Evolutionary conservation across 1,140 invertebrate species (phyloP).

Genomic region (Drosophila malerkotliana): DNA sequence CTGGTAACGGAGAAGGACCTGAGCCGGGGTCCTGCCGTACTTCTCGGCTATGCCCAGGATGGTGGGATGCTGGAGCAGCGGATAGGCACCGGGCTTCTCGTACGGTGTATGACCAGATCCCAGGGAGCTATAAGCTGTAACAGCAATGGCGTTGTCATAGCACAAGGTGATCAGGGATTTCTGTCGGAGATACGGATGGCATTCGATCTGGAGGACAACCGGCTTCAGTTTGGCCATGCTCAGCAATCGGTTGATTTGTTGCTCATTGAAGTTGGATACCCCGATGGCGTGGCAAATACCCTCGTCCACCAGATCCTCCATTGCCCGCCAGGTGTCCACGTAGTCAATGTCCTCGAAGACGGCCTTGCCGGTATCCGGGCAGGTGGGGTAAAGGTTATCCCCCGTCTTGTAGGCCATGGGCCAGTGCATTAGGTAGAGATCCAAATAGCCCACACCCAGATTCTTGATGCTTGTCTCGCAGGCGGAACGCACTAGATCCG

Average conservation of each 20-base stretch:
- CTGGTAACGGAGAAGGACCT: slow-evolving; percentile 88
- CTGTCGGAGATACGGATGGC: slow-evolving; percentile 94
- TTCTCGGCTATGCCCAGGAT: slow-evolving; percentile 87
- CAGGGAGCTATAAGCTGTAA: slow-evolving; percentile 93
- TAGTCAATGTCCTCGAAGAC: slow-evolving; percentile 87
- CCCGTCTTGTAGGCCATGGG: slow-evolving; percentile 86
- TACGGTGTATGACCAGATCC: slow-evolving; percentile 87
- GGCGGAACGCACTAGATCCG: slow-evolving; percentile 66
- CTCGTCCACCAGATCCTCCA: slow-evolving; percentile 90
- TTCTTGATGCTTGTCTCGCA: slow-evolving; percentile 86
- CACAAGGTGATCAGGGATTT: slow-evolving; percentile 90
- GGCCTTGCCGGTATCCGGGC: slow-evolving; percentile 87
- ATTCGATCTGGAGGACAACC: slow-evolving; percentile 91
- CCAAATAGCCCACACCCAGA: slow-evolving; percentile 89
- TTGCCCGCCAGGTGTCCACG: slow-evolving; percentile 94
- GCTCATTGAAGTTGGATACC: slow-evolving; percentile 95
- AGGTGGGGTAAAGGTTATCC: slow-evolving; percentile 75
- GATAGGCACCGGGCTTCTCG: slow-evolving; percentile 69
- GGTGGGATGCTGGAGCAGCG: slow-evolving; percentile 65
- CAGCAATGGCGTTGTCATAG: slow-evolving; percentile 86
- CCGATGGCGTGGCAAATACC: slow-evolving; percentile 92
- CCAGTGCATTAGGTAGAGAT: slow-evolving; percentile 92
- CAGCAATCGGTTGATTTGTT: slow-evolving; percentile 91
- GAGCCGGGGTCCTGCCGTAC: slow-evolving; percentile 88
- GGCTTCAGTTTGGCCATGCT: slow-evolving; percentile 89